These are phyloP conservation scores for Tamandua tetradactyla DNA, from an alignment of 2,797 vertebrate genomes.

Conservation along the genomic window DNA sequence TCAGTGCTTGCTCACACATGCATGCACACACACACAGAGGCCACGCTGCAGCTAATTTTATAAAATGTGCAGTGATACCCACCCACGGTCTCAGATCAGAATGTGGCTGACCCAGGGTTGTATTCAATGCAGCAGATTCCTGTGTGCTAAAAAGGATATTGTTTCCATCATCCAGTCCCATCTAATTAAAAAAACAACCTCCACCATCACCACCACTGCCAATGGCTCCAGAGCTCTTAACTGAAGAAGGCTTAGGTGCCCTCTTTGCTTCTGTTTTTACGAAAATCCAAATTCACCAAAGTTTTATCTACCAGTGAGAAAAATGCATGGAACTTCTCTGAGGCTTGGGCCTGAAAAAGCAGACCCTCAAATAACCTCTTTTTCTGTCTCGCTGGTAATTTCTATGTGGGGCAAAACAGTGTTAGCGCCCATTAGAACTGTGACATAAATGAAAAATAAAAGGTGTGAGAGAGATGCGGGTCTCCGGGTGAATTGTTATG, in stretches of 20 bases:
- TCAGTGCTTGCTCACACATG: background rate
- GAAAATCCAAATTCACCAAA: background rate
- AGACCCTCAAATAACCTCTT: background rate
- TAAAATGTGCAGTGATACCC: conserved; percentile 36
- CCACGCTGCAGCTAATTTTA: conserved; percentile 39
- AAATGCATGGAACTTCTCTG: background rate
- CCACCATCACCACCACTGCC: background rate
- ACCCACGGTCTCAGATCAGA: conserved; percentile 33
- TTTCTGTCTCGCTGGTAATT: background rate
- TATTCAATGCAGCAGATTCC: conserved; percentile 6
- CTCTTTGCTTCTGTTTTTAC: conserved; percentile 1
- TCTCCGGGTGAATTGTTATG: background rate
- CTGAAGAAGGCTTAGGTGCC: background rate
- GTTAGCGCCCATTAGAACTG: background rate
- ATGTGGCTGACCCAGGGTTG: conserved; percentile 13
- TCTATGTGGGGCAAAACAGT: conserved; percentile 9
- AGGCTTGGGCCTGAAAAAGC: background rate
- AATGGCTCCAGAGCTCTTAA: conserved; percentile 31
- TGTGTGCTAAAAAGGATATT: conserved; percentile 51
- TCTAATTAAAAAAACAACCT: conserved; percentile 24
- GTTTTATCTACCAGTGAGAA: background rate
- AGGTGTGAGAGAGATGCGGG: background rate
- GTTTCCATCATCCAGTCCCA: conserved; percentile 26
- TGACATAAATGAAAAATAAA: background rate
- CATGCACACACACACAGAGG: rapidly evolving